A percentile compares a stretch with the other conserved stretches of the same genome.
phyloP scores from a whole-genome alignment of 2,888 invertebrate genomes.

The Pyrocoelia pectoralis region DNA sequence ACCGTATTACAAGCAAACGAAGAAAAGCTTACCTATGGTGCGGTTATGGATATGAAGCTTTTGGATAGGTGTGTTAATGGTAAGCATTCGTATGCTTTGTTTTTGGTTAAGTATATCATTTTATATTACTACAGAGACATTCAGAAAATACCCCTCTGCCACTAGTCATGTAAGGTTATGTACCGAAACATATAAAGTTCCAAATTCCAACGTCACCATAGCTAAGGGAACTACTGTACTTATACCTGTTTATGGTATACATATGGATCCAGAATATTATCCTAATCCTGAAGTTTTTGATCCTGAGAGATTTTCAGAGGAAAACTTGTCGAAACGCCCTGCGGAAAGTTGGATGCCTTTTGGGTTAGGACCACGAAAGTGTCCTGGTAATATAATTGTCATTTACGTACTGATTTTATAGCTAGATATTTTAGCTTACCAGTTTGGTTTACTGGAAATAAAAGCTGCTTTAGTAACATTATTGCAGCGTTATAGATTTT shows the following conservation, averaged over 20 bases:
- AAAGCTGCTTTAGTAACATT: not conserved
- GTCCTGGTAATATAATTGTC: not conserved
- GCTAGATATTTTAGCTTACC: not conserved
- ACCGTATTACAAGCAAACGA: not conserved
- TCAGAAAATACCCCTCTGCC: not conserved
- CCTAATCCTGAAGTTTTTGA: constrained; percentile 1
- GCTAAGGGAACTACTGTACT: not conserved
- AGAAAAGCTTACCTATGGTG: not conserved
- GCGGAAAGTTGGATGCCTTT: not conserved
- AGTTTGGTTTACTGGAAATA: not conserved
- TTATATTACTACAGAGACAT: not conserved
- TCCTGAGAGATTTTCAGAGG: not conserved
- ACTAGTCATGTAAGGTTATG: not conserved
- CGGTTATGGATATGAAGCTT: not conserved
- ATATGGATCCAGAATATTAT: not conserved
- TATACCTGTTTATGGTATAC: not conserved
- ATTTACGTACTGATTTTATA: not conserved
- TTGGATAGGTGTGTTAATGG: not conserved
- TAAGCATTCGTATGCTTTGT: too few relatives aligned
- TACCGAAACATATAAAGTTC: constrained; percentile 1
- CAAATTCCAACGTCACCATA: not conserved
- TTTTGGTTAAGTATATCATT: too few relatives aligned
- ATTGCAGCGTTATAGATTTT: not conserved
- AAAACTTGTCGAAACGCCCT: not conserved
- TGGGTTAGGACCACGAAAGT: not conserved